A percentile compares a stretch with the other conserved stretches of the same genome.
phyloP scores from a whole-genome alignment of 2,797 vertebrate genomes.

The Microhierax caerulescens region DNA sequence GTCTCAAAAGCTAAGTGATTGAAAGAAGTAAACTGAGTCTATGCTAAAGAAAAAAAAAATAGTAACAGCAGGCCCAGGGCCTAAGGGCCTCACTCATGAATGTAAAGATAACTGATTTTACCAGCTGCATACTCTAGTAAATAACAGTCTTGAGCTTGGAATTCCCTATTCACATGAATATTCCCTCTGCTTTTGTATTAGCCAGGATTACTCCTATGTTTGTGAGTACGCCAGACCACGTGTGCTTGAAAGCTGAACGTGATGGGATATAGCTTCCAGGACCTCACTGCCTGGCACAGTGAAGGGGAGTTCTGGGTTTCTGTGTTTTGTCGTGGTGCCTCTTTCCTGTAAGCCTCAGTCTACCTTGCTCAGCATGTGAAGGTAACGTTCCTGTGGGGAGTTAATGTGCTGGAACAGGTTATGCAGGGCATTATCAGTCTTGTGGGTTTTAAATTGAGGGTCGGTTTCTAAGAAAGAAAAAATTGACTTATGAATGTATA shows the following conservation, averaged over 20 bases:
- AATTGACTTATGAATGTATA: background rate
- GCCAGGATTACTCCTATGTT: background rate
- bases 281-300: background rate
- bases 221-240: background rate
- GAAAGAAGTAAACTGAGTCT: constrained; percentile 9
- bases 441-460: background rate
- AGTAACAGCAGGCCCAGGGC: constrained; percentile 18
- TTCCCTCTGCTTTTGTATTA: background rate
- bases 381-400: background rate
- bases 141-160: background rate
- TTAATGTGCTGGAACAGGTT: background rate
- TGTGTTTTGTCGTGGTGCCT: background rate
- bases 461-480: background rate
- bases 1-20: constrained; percentile 2
- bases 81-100: constrained; percentile 4
- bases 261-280: background rate
- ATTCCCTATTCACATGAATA: background rate
- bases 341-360: background rate
- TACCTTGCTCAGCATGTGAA: fast-evolving
- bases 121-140: background rate
- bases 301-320: background rate
- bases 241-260: background rate
- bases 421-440: background rate
- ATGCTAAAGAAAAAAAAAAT: background rate
- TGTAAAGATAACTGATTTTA: background rate